These are phyloP conservation scores for Vidua macroura DNA, from an alignment of 2,113 vertebrate species.

Conservation along the genomic window DNA sequence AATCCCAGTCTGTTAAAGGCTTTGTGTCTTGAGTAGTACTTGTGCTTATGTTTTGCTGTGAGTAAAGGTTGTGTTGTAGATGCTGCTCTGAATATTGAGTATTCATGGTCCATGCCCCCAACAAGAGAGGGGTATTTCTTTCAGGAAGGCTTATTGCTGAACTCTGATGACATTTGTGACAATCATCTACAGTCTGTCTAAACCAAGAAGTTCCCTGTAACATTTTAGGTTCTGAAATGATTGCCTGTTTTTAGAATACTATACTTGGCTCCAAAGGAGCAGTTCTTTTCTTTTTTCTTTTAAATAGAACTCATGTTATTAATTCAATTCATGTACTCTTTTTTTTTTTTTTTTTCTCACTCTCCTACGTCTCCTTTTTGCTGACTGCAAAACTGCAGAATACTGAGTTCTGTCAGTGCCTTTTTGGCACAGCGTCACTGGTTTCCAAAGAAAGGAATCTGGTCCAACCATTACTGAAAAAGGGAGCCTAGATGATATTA, in stretches of 20 bases:
- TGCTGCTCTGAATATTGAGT: background rate
- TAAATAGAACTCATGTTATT: background rate
- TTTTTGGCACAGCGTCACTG: background rate
- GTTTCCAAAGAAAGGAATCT: background rate
- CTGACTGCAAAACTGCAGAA: background rate
- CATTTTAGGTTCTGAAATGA: background rate
- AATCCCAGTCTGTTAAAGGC: background rate
- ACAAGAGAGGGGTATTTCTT: background rate
- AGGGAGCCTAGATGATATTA: background rate
- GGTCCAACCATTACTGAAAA: background rate
- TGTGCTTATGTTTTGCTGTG: background rate
- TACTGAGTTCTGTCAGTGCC: background rate
- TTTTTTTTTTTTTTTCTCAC: background rate
- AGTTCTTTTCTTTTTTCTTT: background rate
- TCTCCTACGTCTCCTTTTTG: background rate
- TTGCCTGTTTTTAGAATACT: background rate
- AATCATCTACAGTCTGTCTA: background rate
- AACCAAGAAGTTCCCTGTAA: background rate
- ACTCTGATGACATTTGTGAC: background rate
- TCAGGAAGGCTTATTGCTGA: background rate
- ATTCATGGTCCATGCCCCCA: background rate
- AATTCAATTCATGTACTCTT: background rate
- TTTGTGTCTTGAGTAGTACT: background rate
- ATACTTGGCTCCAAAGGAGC: background rate
- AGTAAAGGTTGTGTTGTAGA: background rate